Evolutionary conservation across 2,113 vertebrate species (phyloP).

Genomic region (Trichomycterus rosablanca): DNA sequence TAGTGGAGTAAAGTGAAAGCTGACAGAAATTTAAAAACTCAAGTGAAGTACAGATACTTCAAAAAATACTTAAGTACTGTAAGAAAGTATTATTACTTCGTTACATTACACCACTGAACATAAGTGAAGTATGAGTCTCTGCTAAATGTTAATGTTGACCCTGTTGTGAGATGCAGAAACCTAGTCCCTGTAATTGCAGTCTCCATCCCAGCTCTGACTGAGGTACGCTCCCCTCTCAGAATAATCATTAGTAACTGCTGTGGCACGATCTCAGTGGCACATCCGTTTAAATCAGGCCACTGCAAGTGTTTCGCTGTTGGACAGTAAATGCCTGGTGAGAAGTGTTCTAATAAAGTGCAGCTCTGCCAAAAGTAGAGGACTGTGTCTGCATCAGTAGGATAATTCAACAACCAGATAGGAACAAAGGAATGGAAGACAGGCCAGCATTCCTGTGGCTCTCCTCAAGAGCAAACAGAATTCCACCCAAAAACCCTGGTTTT

Average conservation of each 20-base stretch:
- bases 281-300: conserved; percentile 34
- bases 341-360: conserved; percentile 13
- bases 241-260: conserved; percentile 33
- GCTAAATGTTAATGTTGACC: too few species aligned
- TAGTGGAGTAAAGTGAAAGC: too few species aligned
- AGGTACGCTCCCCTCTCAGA: conserved; percentile 24
- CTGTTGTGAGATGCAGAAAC: too few species aligned
- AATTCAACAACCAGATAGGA: conserved; percentile 15
- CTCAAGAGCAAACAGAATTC: conserved; percentile 72
- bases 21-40: too few species aligned
- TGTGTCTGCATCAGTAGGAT: conserved; percentile 3
- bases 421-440: conserved; percentile 71
- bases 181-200: too few species aligned
- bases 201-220: conserved; percentile 1
- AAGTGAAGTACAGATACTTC: too few species aligned
- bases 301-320: conserved; percentile 15
- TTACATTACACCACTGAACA: too few species aligned
- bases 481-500: conserved; percentile 35
- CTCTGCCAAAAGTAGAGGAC: conserved; percentile 13
- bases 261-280: conserved; percentile 20
- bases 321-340: conserved; percentile 14
- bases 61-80: too few species aligned
- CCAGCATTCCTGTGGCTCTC: conserved; percentile 79
- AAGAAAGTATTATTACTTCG: too few species aligned
- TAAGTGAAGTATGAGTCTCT: too few species aligned